These are phyloP conservation scores for Pardalotus punctatus DNA, from an alignment of 2,113 vertebrate species.

Conservation along the genomic window DNA sequence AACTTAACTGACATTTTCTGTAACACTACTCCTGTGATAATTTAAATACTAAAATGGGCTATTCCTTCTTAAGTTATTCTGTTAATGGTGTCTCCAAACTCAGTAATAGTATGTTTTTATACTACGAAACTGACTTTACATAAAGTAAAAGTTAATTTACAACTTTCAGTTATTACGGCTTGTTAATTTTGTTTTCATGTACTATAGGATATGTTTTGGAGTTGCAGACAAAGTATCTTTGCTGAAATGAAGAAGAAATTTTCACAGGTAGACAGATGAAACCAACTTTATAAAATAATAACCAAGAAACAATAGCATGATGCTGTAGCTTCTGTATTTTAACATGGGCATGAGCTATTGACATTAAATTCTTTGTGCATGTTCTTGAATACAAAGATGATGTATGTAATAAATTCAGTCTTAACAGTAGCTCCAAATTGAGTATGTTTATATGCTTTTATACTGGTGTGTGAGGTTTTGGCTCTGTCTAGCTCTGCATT, in stretches of 20 bases:
- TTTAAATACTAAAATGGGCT: neutral
- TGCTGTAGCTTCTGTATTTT: slow-evolving; percentile 43
- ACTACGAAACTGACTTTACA: neutral
- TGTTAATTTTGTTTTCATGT: slow-evolving; percentile 72
- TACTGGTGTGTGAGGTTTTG: neutral
- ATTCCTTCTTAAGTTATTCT: neutral
- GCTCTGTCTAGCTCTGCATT: neutral
- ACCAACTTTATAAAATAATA: slow-evolving; percentile 44
- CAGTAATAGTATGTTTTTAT: neutral
- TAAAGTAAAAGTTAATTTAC: neutral
- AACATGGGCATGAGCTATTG: slow-evolving; percentile 63
- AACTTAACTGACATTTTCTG: neutral
- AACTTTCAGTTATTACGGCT: slow-evolving; percentile 29
- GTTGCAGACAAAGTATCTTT: slow-evolving; percentile 97
- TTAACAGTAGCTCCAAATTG: neutral
- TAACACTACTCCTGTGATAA: neutral
- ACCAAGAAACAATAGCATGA: slow-evolving; percentile 67
- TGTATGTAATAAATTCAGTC: neutral
- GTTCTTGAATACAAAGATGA: neutral
- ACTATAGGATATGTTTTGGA: slow-evolving; percentile 91
- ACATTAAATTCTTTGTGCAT: slow-evolving; percentile 41
- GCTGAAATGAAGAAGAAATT: slow-evolving; percentile 97
- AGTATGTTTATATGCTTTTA: neutral
- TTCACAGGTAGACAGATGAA: slow-evolving; percentile 86
- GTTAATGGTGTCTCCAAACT: neutral